Base-by-base conservation (phyloP, 2,797 vertebrate genomes). In the Staurois parvus region DNA sequence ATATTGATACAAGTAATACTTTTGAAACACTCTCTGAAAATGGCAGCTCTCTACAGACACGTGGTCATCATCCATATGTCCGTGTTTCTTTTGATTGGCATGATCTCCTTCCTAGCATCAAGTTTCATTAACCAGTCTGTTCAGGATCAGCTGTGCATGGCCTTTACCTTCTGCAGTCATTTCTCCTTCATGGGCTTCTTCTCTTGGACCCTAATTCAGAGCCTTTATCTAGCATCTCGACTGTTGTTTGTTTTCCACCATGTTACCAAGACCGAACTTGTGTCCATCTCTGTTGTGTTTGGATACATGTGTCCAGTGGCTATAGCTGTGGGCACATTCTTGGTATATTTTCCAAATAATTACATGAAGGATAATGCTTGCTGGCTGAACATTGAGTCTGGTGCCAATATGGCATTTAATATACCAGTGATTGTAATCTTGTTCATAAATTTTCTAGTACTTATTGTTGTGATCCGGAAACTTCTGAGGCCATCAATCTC, bases 221-320 rank as follows among this genome's bases (percentile, higher is more conserved):
- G 82, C 4, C 5, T 77, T 6, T 78, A 59, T 56, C 40, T 84
- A 26, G 42, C 29, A 3, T 84, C 45, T 28, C 64, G 82, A 19
- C 13, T 84, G n/a, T 2, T 77, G 2, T 84, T 84, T 37, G 74
- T 84, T 24, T 84, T 84, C 32, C 82, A 84, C 67, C 82, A 84
- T 42, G 48, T 84, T 29, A 84, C 82, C 2, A 77, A 77, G 48
- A 84, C n/a, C 29, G 74, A 84, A 72, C 77, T 84, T 19, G n/a
- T 77, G 30, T 1, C 45, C 0, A 66, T 84, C 26, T 70, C 74
- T 10, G 13, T 77, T 1, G 30, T 64, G 8, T 24, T 84, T 17
- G 82, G 82, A 42, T 84, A 84, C 13, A 3, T 40, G 4, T 78
- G 66, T 34, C 82, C 82, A 29, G 32, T 84, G 7, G 48, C 52